These are phyloP conservation scores for Daubentonia madagascariensis DNA, from an alignment of 2,113 vertebrate genomes.

Conservation along the genomic window DNA sequence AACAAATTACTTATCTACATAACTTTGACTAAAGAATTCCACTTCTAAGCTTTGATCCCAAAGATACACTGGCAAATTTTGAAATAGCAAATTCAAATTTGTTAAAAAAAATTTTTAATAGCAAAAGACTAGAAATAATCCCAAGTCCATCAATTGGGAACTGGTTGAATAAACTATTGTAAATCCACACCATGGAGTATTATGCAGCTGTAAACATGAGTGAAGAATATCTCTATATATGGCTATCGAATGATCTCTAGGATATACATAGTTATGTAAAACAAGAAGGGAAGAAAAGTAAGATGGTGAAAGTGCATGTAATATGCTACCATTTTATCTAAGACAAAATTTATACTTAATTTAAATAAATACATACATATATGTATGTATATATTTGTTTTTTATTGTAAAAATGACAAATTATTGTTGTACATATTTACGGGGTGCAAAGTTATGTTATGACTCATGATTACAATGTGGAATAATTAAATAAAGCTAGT, in stretches of 20 bases:
- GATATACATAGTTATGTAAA: neutral
- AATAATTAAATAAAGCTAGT: too few species aligned
- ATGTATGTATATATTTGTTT: too few species aligned
- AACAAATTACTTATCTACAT: neutral
- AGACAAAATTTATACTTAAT: neutral
- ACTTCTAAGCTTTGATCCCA: neutral
- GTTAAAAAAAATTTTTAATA: neutral
- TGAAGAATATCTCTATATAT: neutral
- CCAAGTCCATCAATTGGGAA: neutral
- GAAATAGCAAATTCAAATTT: neutral
- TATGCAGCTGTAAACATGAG: neutral
- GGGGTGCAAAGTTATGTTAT: too few species aligned
- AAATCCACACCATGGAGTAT: neutral
- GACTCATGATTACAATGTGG: too few species aligned
- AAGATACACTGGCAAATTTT: neutral
- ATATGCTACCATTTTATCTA: neutral
- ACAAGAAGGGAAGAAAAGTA: neutral
- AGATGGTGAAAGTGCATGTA: neutral
- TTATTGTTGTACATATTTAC: too few species aligned
- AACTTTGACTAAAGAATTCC: neutral
- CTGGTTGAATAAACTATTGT: neutral
- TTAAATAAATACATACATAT: neutral
- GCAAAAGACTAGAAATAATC: neutral
- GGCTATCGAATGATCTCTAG: neutral
- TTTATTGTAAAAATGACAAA: too few species aligned